These are phyloP conservation scores for Rhinoptilus africanus DNA, from an alignment of 2,113 vertebrate genomes.

Conservation along the genomic window DNA sequence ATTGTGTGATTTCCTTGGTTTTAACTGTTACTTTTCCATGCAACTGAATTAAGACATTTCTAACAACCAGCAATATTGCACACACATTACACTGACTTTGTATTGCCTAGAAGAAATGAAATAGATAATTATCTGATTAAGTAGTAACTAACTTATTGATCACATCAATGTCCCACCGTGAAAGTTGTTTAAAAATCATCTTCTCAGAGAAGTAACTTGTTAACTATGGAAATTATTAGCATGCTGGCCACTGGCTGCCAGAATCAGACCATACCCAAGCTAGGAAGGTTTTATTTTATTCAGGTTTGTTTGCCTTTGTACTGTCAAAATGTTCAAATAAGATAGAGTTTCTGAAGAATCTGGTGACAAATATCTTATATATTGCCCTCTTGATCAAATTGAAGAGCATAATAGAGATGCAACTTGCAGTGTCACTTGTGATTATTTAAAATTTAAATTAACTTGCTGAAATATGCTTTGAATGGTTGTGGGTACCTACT, in stretches of 20 bases:
- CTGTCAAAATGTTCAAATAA: not conserved
- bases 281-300: not conserved
- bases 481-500: not conserved
- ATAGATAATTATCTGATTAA: not conserved
- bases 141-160: not conserved
- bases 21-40: not conserved
- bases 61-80: not conserved
- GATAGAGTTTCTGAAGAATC: not conserved
- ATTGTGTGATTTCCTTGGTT: not conserved
- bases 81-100: not conserved
- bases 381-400: not conserved
- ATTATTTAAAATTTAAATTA: not conserved
- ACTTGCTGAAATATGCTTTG: not conserved
- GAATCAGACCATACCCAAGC: not conserved
- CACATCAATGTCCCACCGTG: not conserved
- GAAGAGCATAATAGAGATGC: not conserved
- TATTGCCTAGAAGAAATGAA: not conserved
- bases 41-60: not conserved
- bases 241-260: not conserved
- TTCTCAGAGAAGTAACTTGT: not conserved
- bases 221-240: not conserved
- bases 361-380: not conserved
- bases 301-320: not conserved
- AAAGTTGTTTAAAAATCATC: not conserved
- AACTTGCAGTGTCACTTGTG: not conserved